Conservation (phyloP, 2,888 invertebrate species). For the Sialis fuliginosa region DNA sequence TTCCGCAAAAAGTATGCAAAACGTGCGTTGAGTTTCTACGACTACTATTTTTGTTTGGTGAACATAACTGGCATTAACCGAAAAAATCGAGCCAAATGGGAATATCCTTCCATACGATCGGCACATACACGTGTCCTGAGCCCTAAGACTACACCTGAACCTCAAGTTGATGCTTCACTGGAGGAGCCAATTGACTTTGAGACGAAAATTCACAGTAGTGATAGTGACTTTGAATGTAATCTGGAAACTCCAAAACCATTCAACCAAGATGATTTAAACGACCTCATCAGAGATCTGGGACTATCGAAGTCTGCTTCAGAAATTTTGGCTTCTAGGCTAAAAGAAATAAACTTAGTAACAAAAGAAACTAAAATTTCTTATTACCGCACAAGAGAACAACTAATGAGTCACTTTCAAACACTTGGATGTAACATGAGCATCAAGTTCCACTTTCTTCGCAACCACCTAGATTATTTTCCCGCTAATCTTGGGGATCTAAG, state of each 20-base stretch:
- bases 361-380: conserved; percentile 5
- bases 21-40: too few species aligned
- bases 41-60: neutral
- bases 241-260: conserved; percentile 2
- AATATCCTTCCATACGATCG: neutral
- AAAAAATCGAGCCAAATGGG: neutral
- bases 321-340: conserved; percentile 8
- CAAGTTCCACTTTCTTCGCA: too few species aligned
- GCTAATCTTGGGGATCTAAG: too few species aligned
- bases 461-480: too few species aligned
- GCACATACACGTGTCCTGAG: neutral
- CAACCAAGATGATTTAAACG: conserved; percentile 8
- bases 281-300: conserved; percentile 9
- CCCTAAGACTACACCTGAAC: neutral
- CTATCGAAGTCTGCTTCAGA: conserved; percentile 9
- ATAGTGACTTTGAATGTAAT: conserved; percentile 2
- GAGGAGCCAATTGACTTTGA: neutral
- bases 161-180: conserved; percentile 1
- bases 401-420: too few species aligned
- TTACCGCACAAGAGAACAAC: too few species aligned
- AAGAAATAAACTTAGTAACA: conserved; percentile 9
- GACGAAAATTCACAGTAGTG: neutral
- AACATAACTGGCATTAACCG: neutral
- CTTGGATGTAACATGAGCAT: too few species aligned
- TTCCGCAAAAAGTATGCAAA: too few species aligned